Evolutionary conservation across 2,797 vertebrate species (phyloP).

Genomic region (Petrocephalus schoutedeni): DNA sequence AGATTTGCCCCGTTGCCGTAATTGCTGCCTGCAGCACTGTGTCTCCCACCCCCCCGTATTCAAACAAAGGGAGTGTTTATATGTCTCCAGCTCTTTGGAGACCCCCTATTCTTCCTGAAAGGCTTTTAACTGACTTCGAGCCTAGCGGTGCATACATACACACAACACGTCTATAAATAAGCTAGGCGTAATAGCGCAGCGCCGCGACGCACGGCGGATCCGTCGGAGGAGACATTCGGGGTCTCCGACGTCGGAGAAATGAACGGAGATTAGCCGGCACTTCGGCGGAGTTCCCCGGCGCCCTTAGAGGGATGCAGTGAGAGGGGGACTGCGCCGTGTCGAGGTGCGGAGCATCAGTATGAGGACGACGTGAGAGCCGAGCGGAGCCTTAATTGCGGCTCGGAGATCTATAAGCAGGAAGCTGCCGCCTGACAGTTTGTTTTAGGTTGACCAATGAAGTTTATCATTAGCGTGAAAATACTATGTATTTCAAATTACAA

Average conservation of each 20-base stretch:
- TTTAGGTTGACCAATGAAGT: constrained; percentile 11
- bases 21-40: background rate
- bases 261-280: background rate
- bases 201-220: background rate
- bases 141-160: background rate
- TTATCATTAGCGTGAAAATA: constrained; percentile 15
- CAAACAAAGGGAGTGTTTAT: constrained; percentile 16
- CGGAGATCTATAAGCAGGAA: background rate
- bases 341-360: background rate
- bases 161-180: constrained; percentile 10
- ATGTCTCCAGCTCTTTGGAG: constrained; percentile 1
- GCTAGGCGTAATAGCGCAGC: background rate
- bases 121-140: constrained; percentile 5
- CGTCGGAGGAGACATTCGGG: background rate
- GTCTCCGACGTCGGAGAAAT: background rate
- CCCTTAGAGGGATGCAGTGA: no score
- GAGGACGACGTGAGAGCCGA: background rate
- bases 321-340: no score
- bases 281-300: background rate
- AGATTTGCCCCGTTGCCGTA: constrained; percentile 11
- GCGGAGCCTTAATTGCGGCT: background rate
- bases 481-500: constrained; percentile 14
- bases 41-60: background rate
- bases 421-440: background rate
- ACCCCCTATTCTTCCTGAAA: background rate